Evolutionary conservation across 2,888 invertebrate species (phyloP), one percentile per base, ranked within the genome.

Genomic region (Sclerodermus sp.): DNA sequence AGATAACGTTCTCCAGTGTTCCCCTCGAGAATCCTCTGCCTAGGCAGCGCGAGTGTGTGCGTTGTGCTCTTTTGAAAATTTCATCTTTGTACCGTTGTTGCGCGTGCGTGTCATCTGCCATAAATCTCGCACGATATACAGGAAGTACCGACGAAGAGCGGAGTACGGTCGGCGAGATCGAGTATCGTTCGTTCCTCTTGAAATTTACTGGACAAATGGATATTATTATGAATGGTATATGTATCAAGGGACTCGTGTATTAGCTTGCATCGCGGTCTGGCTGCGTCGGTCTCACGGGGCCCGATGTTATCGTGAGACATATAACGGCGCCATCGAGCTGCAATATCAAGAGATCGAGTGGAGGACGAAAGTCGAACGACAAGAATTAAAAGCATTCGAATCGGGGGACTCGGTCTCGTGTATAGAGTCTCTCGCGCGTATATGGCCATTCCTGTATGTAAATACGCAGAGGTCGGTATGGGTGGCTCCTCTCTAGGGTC

Each of bases 281-380:
- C 38, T 9, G 16, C 15, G 15, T 9, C n/a, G 15, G 9, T 38
- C 57, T 60, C 49, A 52, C 58, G 60, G 48, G 45, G 43, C 62
- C n/a, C 51, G 62, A 63, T 62, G 54, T 55, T 63, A 63, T 63
- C 62, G 56, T 38, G 53, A 56, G 52, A 53, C 55, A 51, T 60
- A 56, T 56, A 58, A 56, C 58, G 60, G 58, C 62, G 63, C 56
- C 58, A 57, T 60, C 60, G 17, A 40, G 30, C 14, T 32, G n/a
- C 49, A 10, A 34, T 34, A 34, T 34, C 15, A 5, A 16, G 50
- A 37, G 51, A 45, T 44, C n/a, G 36, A 44, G 49, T 42, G 43
- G 37, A 54, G 51, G 55, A 58, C 53, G 47, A 62, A 56, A 60
- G 56, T 56, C 55, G 47, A 58, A 54, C 55, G 50, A 54, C 54